A percentile compares a stretch with the other conserved stretches of the same genome.
Evolutionary conservation across 2,888 invertebrate species (phyloP).

Genomic region (Ctenicera cuprea): DNA sequence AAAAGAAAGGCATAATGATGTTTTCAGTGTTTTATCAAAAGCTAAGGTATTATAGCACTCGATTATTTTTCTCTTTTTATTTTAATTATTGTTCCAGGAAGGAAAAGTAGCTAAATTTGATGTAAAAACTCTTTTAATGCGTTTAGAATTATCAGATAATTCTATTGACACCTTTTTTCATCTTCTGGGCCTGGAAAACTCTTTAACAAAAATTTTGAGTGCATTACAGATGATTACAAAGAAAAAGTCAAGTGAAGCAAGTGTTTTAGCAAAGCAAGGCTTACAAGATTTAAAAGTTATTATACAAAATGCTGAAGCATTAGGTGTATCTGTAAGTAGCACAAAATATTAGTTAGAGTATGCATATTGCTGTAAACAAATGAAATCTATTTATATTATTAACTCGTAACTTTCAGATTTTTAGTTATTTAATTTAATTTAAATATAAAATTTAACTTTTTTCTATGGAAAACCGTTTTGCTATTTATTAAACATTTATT

Average conservation of each 20-base stretch:
- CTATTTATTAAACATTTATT: no score
- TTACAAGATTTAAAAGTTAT: constrained; percentile 85
- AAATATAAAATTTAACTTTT: no score
- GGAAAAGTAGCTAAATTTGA: constrained; percentile 82
- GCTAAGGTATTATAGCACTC: constrained; percentile 67
- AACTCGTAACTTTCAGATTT: no score
- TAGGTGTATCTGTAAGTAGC: constrained; percentile 84
- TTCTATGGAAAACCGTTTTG: no score
- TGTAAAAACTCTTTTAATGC: constrained; percentile 81
- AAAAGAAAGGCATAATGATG: constrained; percentile 78
- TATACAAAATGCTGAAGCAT: constrained; percentile 80
- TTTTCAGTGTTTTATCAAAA: constrained; percentile 73
- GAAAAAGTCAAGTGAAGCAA: constrained; percentile 79
- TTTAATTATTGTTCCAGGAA: constrained; percentile 69
- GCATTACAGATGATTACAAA: constrained; percentile 80
- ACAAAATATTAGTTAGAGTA: background rate
- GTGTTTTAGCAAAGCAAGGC: constrained; percentile 80
- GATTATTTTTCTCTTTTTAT: constrained; percentile 9
- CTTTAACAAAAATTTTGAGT: constrained; percentile 77
- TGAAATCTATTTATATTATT: no score
- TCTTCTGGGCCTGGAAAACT: constrained; percentile 81
- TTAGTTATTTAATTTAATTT: no score
- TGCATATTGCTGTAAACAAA: no score
- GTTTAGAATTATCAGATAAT: constrained; percentile 81
- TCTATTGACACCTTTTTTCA: constrained; percentile 79